These are phyloP conservation scores for Pangasius djambal DNA, from an alignment of 2,797 vertebrate species.

Conservation along the genomic window DNA sequence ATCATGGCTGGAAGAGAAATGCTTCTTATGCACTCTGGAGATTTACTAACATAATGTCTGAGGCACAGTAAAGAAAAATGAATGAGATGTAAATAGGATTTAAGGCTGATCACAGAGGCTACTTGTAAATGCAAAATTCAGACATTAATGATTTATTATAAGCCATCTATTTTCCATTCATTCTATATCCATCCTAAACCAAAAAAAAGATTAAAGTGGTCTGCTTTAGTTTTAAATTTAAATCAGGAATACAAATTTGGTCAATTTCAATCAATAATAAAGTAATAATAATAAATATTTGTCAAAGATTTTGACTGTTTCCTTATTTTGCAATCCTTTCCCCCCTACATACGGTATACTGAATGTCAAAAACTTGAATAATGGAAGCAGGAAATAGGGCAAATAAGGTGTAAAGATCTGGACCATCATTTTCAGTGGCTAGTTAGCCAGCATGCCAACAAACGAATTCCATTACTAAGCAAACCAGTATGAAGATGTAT, in stretches of 20 bases:
- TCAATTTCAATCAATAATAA: background rate
- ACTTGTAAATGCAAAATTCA: conserved; percentile 43
- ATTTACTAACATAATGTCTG: conserved; percentile 25
- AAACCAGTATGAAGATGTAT: background rate
- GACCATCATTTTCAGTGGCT: background rate
- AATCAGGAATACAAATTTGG: background rate
- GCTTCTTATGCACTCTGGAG: conserved; percentile 9
- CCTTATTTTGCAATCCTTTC: background rate
- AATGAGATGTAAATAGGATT: conserved; percentile 47
- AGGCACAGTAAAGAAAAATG: conserved; percentile 34
- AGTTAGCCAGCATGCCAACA: background rate
- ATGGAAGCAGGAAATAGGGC: too few species aligned
- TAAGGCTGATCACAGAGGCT: conserved; percentile 44
- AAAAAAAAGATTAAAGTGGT: background rate
- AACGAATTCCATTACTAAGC: background rate
- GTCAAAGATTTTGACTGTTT: background rate
- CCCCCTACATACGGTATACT: background rate
- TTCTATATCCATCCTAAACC: background rate
- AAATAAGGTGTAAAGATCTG: background rate
- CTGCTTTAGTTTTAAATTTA: background rate
- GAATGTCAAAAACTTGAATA: background rate
- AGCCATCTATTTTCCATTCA: conserved; percentile 3
- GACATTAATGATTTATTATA: conserved; percentile 35
- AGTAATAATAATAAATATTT: background rate
- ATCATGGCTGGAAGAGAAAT: conserved; percentile 29